Conservation (phyloP, 2,888 invertebrate species). For the Halictus ligatus region DNA sequence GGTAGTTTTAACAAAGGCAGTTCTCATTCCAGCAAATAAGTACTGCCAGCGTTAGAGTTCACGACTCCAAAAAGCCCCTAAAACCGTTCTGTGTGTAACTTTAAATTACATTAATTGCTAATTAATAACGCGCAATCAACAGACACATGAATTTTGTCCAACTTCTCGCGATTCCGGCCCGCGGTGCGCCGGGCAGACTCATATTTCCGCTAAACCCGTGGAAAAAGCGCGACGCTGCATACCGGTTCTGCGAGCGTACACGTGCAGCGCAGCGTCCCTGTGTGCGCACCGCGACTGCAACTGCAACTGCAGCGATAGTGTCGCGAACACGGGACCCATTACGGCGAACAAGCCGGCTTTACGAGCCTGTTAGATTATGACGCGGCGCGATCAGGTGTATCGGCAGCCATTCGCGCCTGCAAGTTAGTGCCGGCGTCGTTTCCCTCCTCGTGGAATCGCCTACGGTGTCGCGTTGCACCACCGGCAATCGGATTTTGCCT, state of each 20-base stretch:
- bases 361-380: slow-evolving; percentile 20
- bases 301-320: neutral
- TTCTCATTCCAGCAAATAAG: neutral
- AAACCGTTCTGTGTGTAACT: neutral
- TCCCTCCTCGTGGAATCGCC: slow-evolving; percentile 6
- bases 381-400: slow-evolving; percentile 28
- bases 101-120: neutral
- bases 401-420: slow-evolving; percentile 20
- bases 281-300: neutral
- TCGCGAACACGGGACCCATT: slow-evolving; percentile 23
- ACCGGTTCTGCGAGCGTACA: slow-evolving; percentile 52
- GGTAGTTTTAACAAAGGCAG: neutral
- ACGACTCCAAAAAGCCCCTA: neutral
- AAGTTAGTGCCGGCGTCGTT: slow-evolving; percentile 11
- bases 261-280: slow-evolving; percentile 37
- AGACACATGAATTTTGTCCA: neutral
- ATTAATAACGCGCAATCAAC: neutral
- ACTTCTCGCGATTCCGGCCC: neutral
- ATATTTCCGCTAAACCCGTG: slow-evolving; percentile 56
- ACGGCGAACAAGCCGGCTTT: slow-evolving; percentile 15
- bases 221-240: slow-evolving; percentile 55
- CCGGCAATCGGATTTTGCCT: neutral
- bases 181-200: slow-evolving; percentile 33
- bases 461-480: slow-evolving; percentile 16
- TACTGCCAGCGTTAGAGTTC: neutral